Conservation (phyloP, 2,113 vertebrate genomes). For the Fukomys damarensis region DNA sequence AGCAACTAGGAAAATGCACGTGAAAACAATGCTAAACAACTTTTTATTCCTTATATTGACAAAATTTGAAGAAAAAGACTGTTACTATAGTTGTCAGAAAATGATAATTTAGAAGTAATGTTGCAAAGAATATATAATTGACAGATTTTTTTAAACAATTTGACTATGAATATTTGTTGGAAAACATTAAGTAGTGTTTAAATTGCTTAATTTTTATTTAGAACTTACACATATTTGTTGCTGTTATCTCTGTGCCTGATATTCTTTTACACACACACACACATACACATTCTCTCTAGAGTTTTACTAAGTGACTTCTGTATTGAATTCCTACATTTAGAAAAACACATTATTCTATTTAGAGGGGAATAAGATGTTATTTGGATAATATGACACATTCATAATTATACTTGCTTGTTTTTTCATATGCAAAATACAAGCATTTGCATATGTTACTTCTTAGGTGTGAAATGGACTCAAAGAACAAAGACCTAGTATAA, state of each 20-base stretch:
- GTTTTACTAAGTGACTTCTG: not conserved
- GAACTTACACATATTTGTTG: not conserved
- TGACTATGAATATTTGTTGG: not conserved
- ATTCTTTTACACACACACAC: not conserved
- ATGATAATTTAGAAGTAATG: not conserved
- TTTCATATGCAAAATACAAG: conserved; percentile 10
- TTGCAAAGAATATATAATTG: not conserved
- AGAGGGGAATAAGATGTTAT: not conserved
- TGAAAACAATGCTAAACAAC: not conserved
- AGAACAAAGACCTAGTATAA: not conserved
- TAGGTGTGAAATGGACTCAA: not conserved
- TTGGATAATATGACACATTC: not conserved
- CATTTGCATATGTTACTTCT: not conserved
- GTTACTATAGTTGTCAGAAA: not conserved
- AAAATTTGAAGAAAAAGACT: not conserved
- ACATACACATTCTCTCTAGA: too few species aligned
- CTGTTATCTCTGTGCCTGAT: not conserved
- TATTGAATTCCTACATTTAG: not conserved
- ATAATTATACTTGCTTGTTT: not conserved
- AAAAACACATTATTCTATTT: not conserved
- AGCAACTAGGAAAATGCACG: not conserved
- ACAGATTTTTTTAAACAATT: not conserved
- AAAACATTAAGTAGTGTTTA: not conserved
- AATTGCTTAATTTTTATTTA: not conserved
- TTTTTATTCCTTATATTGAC: not conserved